A percentile compares a stretch with the other conserved stretches of the same genome.
These are phyloP conservation scores for Oscheius sp. DNA, from an alignment of 2,888 invertebrate genomes.

Conservation along the genomic window DNA sequence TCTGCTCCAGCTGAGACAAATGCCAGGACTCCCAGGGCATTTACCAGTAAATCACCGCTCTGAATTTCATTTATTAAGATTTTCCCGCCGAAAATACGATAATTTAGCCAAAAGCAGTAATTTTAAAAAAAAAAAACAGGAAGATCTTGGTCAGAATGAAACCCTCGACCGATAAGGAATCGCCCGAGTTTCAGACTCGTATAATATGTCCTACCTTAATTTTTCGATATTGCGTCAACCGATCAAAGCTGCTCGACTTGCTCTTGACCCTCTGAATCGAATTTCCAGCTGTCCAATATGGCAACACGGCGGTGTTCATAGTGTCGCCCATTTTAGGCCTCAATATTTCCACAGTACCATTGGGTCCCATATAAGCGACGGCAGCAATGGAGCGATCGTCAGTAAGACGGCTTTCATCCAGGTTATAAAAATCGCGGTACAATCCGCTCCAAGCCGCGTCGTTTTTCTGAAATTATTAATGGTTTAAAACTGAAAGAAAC, in stretches of 20 bases:
- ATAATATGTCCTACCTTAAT: slow-evolving; percentile 31
- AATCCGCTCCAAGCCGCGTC: slow-evolving; percentile 42
- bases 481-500: slow-evolving; percentile 1
- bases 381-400: slow-evolving; percentile 61
- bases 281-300: slow-evolving; percentile 42
- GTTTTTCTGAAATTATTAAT: slow-evolving; percentile 41
- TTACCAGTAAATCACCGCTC: slow-evolving; percentile 59
- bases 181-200: too few relatives aligned
- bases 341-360: slow-evolving; percentile 51
- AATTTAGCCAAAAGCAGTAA: too few relatives aligned
- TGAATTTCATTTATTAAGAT: slow-evolving; percentile 32
- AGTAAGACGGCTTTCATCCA: slow-evolving; percentile 36
- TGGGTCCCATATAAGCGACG: slow-evolving; percentile 58
- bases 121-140: too few relatives aligned
- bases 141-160: too few relatives aligned
- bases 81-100: too few relatives aligned
- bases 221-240: background rate
- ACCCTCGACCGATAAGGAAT: too few relatives aligned
- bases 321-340: slow-evolving; percentile 45
- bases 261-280: slow-evolving; percentile 5
- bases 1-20: slow-evolving; percentile 51
- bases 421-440: slow-evolving; percentile 53
- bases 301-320: slow-evolving; percentile 48
- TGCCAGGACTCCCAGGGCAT: slow-evolving; percentile 57
- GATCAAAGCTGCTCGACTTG: slow-evolving; percentile 35